Evolutionary conservation across 2,888 invertebrate species (phyloP).

Genomic region (Stenolophus ochropezus): DNA sequence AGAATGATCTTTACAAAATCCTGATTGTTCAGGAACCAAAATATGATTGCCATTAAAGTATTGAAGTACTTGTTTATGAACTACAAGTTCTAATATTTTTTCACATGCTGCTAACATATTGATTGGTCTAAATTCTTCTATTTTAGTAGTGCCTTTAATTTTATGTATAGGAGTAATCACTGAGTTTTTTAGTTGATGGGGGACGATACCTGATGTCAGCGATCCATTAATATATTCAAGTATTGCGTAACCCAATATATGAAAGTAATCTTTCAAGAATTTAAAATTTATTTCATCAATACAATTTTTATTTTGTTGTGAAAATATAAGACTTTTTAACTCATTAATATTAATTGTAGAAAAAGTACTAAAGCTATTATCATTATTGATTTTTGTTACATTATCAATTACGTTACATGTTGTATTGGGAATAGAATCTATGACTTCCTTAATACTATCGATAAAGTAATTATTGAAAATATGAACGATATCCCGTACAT

Average conservation of each 20-base stretch:
- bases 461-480: slow-evolving; percentile 1
- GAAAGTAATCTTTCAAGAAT: neutral
- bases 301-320: no score
- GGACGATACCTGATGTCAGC: neutral
- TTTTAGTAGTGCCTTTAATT: slow-evolving; percentile 46
- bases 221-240: neutral
- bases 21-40: neutral
- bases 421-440: neutral
- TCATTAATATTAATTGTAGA: neutral
- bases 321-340: neutral
- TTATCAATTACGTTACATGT: neutral
- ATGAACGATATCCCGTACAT: neutral
- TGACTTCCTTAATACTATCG: neutral
- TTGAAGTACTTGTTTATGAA: slow-evolving; percentile 53
- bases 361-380: neutral
- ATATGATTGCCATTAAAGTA: slow-evolving; percentile 52
- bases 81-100: slow-evolving; percentile 57
- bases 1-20: slow-evolving; percentile 5
- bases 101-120: slow-evolving; percentile 61
- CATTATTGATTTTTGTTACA: neutral
- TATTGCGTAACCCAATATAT: no score
- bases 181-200: neutral
- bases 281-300: neutral
- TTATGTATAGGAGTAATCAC: slow-evolving; percentile 55
- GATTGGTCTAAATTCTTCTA: slow-evolving; percentile 54